Evolutionary conservation across 1,140 invertebrate genomes (phyloP), one percentile per base, ranked within the genome.

Genomic region (Lerema accius): DNA sequence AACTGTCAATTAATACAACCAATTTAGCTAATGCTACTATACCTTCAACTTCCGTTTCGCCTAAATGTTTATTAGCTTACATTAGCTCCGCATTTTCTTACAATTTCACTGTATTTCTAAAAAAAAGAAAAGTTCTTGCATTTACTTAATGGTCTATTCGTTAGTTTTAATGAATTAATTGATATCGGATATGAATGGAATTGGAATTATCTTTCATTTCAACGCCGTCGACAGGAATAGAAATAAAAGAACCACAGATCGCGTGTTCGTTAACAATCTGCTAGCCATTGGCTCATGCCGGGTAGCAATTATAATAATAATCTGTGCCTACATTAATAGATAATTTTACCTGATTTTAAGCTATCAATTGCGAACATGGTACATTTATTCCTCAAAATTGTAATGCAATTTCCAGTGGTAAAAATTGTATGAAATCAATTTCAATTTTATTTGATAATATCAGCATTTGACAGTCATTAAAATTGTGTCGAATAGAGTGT

Each of bases 271-370:
- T 60, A 43, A 55, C 26, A 43, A 48, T 49, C 32, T 50, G 26
- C 37, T 61, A 26, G 35, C 58, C 13, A 37, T 14, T 13, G 35
- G 15, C 40, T 59, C 15, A 15, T 39, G 58, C 17, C 40, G 49
- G 32, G 56, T 61, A 53, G 51, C 39, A 63, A 63, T 67, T 56
- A 63, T 67, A 63, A 67, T 61, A 51, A 53, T 63, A 67, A 49
- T 50, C 11, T 26, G 10, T 37, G 26, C 39, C 32, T 51, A 51
- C 17, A 56, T 6, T 0, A 55, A 42, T n/a, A 23, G 19, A 40
- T 19, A 55, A 32, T 11, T 13, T 23, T 23, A 23, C 19, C 19
- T 23, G 53, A 56, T 56, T 32, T 56, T 32, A 39, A 43, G 53
- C 28, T 56, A 32, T n/a, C n/a, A n/a, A n/a, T n/a, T n/a, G n/a